These are phyloP conservation scores for Melanogrammus aeglefinus DNA, from an alignment of 2,797 vertebrate genomes.

Conservation along the genomic window DNA sequence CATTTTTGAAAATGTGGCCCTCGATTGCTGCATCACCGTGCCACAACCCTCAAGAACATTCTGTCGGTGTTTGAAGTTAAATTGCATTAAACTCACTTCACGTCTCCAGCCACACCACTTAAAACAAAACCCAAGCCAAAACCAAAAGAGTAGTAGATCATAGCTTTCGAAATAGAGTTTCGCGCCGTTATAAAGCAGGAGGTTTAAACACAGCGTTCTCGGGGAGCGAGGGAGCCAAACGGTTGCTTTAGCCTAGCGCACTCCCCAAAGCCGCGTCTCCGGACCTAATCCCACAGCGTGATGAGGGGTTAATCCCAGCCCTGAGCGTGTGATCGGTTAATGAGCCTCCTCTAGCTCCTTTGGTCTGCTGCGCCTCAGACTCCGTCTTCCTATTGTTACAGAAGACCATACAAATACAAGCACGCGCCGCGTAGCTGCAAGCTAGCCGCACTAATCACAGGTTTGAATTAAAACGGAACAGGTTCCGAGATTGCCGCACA, in stretches of 20 bases:
- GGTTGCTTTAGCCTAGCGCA: conserved; percentile 30
- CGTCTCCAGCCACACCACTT: neutral
- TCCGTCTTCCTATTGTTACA: neutral
- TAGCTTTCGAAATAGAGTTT: conserved; percentile 5
- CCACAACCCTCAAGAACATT: neutral
- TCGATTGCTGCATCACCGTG: neutral
- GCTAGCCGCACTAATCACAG: neutral
- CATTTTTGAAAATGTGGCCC: neutral
- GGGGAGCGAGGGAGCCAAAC: conserved; percentile 22
- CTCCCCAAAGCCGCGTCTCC: conserved; percentile 37
- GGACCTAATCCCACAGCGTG: conserved; percentile 45
- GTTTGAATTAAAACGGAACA: neutral
- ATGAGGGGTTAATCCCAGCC: conserved; percentile 58
- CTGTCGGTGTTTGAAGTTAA: neutral
- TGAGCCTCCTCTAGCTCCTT: conserved; percentile 46
- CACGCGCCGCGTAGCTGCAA: neutral
- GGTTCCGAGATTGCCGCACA: too few species aligned
- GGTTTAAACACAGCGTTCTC: conserved; percentile 17
- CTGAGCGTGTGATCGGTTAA: conserved; percentile 64
- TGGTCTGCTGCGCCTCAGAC: conserved; percentile 26
- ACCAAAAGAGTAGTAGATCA: neutral
- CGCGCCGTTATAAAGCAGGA: conserved; percentile 20
- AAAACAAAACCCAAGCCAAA: neutral
- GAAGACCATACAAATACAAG: too few species aligned
- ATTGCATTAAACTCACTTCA: neutral